Evolutionary conservation across 2,113 vertebrate genomes (phyloP), one percentile per base, ranked within the genome.

Genomic region (Burhinus oedicnemus): DNA sequence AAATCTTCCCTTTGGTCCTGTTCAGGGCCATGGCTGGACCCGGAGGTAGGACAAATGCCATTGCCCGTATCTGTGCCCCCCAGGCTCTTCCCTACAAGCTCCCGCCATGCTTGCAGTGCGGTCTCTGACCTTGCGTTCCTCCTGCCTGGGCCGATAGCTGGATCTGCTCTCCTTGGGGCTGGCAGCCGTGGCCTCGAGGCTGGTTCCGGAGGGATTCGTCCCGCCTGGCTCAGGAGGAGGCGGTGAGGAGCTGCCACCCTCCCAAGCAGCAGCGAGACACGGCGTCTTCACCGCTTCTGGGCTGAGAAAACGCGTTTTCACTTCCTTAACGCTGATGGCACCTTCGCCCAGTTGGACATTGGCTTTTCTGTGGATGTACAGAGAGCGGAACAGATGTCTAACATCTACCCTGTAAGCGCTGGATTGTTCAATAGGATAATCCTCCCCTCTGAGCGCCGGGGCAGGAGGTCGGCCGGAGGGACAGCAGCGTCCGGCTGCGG

Each of bases 301-400:
- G 8, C 15, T 1, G 5, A 47, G 57, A 49, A 29, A 26, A 25
- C 11, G 0, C 5, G 0, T 4, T 38, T 70, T 45, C 5, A 4
- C 75, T 49, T 47, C 27, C 65, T 23, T 16, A 15, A 22, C 1
- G 9, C 49, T 7, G 30, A 6, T 2, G 19, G 51, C 42, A 15
- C 60, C 87, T 82, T 42, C 9, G 32, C 45, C 26, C 3, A 15
- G 44, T 15, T 2, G 8, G 60, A 9, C 36, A 2, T 8, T 18
- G 87, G 68, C n/a, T 44, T 30, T 42, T 30, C 25, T 14, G 42
- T 14, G 42, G 42, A 6, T 55, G 54, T 34, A 5, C 8, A 20
- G 88, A n/a, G 29, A 34, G 25, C 26, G 15, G 62, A 30, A 26
- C 47, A 84, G 47, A n/a, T 49, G 72, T 22, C 30, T 27, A 20